Evolutionary conservation across 2,797 vertebrate species (phyloP).

Genomic region (Philypnodon macrostomus): DNA sequence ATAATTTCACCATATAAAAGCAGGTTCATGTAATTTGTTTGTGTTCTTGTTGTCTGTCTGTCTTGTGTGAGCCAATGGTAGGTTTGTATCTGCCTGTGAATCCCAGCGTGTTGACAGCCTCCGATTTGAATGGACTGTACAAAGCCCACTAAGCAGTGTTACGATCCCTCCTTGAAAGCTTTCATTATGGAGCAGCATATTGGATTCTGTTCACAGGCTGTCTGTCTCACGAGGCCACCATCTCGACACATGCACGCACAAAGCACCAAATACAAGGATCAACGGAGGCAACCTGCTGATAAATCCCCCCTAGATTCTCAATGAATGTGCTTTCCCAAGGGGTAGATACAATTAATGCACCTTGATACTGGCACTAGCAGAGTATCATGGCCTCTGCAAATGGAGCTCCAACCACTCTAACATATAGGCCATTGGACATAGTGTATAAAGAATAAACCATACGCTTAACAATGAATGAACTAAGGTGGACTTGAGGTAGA

Average conservation of each 20-base stretch:
- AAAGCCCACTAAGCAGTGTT: constrained; percentile 71
- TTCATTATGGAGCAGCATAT: constrained; percentile 76
- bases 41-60: constrained; percentile 12
- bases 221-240: constrained; percentile 47
- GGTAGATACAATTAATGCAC: constrained; percentile 7
- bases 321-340: constrained; percentile 21
- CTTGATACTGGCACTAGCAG: constrained; percentile 7
- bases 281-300: constrained; percentile 20
- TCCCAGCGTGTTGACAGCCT: constrained; percentile 64
- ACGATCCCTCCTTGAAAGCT: constrained; percentile 67
- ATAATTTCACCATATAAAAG: not conserved
- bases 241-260: constrained; percentile 35
- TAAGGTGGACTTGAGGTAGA: too few relatives aligned
- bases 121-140: constrained; percentile 71
- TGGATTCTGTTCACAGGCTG: constrained; percentile 66
- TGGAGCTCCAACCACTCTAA: not conserved
- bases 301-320: constrained; percentile 27
- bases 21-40: too few relatives aligned
- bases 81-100: constrained; percentile 55
- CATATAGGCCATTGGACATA: not conserved
- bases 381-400: constrained; percentile 9
- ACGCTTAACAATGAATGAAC: too few relatives aligned
- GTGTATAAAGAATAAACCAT: too few relatives aligned
- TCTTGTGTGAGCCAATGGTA: constrained; percentile 44
- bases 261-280: constrained; percentile 19